Base-by-base conservation (phyloP, 2,113 vertebrate species). In the Eolophus roseicapilla region DNA sequence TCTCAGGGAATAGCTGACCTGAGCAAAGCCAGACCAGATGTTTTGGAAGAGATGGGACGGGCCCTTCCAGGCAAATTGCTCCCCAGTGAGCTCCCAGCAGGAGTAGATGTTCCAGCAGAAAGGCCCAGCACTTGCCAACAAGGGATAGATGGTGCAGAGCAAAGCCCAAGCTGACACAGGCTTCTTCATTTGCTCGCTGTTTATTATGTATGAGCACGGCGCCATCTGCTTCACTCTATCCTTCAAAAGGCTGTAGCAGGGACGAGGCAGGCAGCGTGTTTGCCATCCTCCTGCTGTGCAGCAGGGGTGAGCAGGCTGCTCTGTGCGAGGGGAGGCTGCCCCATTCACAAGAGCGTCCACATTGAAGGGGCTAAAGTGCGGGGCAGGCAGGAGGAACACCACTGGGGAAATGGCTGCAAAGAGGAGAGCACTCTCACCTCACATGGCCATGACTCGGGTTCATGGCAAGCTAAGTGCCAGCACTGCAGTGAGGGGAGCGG, bases 161-260 rank as follows among this genome's bases (percentile, higher is more conserved):
- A 76, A 69, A 92, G 63, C 44, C 78, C 75, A 76, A 33, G 78
- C 92, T 92, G 92, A 79, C 85, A 53, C 52, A 62, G 65, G 67
- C 63, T 69, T 47, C 23, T 70, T 53, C 67, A 24, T 2, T 46
- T 29, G 31, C 92, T 82, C 17, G 29, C 63, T 88, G 52, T 39
- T 93, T 43, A 37, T 82, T 76, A 75, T 31, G 43, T 41, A 12
- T 19, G 43, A 88, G 89, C 76, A 55, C 1, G 0, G n/a, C 0
- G 0, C 90, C 92, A 90, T 92, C 85, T 94, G 95, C 86, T 95
- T 82, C 23, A 19, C 44, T 44, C 8, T 3, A 10, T 11, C 70
- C 63, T 92, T 82, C 2, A 27, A 4, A 80, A 65, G 84, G 78
- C 74, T 47, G 29, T 0, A 44, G 67, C 69, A 77, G 64, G 0